Evolutionary conservation across 2,797 vertebrate genomes (phyloP).

Genomic region (Oreortyx pictus): DNA sequence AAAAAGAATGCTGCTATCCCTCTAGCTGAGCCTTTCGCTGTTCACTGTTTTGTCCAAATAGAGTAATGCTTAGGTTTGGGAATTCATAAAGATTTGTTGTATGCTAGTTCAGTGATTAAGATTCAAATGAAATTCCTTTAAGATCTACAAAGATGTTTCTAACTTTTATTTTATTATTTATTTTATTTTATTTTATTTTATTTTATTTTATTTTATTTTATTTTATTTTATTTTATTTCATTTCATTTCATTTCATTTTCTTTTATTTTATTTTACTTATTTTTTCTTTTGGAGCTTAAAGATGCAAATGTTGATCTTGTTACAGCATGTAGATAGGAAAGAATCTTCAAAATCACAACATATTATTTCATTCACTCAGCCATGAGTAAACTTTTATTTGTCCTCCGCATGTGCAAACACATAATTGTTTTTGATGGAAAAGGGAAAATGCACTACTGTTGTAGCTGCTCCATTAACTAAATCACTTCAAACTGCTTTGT

Average conservation of each 20-base stretch:
- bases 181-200: too few relatives aligned
- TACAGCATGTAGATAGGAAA: not conserved
- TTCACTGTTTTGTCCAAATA: not conserved
- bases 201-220: too few relatives aligned
- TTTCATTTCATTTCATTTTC: not conserved
- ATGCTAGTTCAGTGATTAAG: not conserved
- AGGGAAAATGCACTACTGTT: not conserved
- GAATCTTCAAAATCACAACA: not conserved
- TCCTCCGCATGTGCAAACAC: not conserved
- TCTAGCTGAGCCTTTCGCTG: not conserved
- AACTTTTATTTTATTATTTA: not conserved
- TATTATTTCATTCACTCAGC: not conserved
- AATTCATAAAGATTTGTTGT: not conserved
- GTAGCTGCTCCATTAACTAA: not conserved
- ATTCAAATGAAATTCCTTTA: not conserved
- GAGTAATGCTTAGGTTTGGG: not conserved
- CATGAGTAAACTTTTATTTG: not conserved
- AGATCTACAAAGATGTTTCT: not conserved
- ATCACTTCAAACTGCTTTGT: not conserved
- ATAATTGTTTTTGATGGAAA: not conserved
- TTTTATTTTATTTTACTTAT: too few relatives aligned
- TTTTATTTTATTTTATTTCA: not conserved
- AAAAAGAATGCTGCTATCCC: not conserved
- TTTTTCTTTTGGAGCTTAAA: not conserved
- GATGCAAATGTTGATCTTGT: not conserved